Evolutionary conservation across 2,797 vertebrate species (phyloP).

Genomic region (Fringilla coelebs): DNA sequence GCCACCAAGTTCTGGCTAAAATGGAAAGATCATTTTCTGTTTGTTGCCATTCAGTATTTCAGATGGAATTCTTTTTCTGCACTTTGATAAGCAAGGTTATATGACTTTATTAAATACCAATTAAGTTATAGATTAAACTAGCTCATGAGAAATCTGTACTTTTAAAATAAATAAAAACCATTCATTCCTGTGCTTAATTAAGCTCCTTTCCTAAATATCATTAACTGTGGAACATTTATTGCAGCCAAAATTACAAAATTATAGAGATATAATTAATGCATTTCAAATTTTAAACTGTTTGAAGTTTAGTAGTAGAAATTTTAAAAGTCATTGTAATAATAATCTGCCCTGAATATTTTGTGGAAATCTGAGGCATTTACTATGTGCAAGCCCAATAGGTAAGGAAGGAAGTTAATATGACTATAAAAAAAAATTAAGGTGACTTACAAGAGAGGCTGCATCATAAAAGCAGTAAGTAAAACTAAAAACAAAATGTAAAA

Average conservation of each 20-base stretch:
- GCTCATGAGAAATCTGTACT: conserved; percentile 49
- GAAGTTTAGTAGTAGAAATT: conserved; percentile 63
- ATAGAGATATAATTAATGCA: conserved; percentile 60
- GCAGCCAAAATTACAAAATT: conserved; percentile 60
- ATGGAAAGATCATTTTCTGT: not conserved
- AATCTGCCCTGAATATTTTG: conserved; percentile 85
- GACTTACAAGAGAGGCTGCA: conserved; percentile 75
- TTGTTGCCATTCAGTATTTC: conserved; percentile 1
- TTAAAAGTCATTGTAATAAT: conserved; percentile 74
- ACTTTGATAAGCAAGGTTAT: conserved; percentile 66
- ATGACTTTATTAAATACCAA: conserved; percentile 64
- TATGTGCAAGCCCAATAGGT: conserved; percentile 70
- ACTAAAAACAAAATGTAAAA: conserved; percentile 77
- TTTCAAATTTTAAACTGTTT: conserved; percentile 72
- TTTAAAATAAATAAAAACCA: too few species aligned
- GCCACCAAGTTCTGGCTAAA: not conserved
- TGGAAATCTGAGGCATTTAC: conserved; percentile 82
- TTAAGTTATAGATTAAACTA: conserved; percentile 61
- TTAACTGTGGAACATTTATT: conserved; percentile 66
- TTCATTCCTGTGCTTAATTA: too few species aligned
- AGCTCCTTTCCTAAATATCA: conserved; percentile 25
- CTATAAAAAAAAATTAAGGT: conserved; percentile 77
- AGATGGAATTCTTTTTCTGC: conserved; percentile 1
- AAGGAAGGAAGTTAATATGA: conserved; percentile 76
- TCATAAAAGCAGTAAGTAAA: conserved; percentile 83